Evolutionary conservation across 2,888 invertebrate species (phyloP).

Genomic region (Azorinus chamasolen): DNA sequence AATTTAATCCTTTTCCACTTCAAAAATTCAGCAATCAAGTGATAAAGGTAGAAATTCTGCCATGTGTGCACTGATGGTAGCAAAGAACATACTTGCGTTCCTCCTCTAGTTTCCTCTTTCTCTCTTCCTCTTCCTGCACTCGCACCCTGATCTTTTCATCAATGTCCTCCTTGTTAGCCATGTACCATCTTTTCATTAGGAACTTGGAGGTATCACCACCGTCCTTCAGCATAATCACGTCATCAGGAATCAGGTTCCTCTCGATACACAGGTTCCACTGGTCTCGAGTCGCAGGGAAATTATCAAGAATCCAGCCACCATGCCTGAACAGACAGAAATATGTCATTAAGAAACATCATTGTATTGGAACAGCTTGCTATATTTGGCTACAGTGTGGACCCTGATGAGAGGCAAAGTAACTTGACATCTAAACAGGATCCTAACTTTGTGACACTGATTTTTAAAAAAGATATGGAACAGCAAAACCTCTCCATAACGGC

Average conservation of each 20-base stretch:
- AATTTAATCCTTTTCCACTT: too few species aligned
- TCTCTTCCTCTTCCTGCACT: conserved; percentile 76
- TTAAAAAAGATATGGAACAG: too few species aligned
- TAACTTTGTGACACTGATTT: too few species aligned
- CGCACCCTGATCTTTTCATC: conserved; percentile 77
- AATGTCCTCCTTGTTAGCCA: conserved; percentile 76
- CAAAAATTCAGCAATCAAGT: too few species aligned
- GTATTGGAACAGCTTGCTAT: too few species aligned
- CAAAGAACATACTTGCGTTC: conserved; percentile 75
- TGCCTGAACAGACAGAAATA: conserved; percentile 74
- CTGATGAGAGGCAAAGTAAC: too few species aligned
- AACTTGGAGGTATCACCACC: conserved; percentile 77
- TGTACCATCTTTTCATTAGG: conserved; percentile 82
- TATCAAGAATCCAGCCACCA: conserved; percentile 86
- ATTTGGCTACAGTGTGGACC: too few species aligned
- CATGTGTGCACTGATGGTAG: too few species aligned
- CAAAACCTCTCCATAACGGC: too few species aligned
- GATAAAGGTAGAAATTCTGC: too few species aligned
- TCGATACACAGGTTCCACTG: conserved; percentile 85
- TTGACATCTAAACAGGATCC: too few species aligned
- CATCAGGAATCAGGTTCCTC: conserved; percentile 84
- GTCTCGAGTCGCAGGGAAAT: conserved; percentile 85
- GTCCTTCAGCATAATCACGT: conserved; percentile 84
- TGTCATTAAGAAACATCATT: too few species aligned
- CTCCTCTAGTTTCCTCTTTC: conserved; percentile 72